These are phyloP conservation scores for Pitta sordida DNA, from an alignment of 2,113 vertebrate species.

Conservation along the genomic window DNA sequence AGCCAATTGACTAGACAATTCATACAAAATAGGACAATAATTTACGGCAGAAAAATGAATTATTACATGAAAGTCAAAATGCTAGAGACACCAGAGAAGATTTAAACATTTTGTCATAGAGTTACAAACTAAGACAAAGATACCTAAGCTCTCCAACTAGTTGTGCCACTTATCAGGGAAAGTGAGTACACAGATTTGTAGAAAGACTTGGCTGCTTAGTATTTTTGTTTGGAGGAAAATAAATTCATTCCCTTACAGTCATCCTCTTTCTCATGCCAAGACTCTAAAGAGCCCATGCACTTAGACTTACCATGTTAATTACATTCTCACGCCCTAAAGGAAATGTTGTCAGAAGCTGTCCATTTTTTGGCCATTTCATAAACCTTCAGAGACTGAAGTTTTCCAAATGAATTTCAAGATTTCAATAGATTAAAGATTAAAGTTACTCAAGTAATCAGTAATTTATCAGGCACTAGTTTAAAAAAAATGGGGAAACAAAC, in stretches of 20 bases:
- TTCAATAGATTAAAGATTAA: conserved; percentile 26
- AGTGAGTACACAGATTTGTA: not conserved
- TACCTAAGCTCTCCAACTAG: not conserved
- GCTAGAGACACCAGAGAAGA: not conserved
- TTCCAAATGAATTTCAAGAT: conserved; percentile 35
- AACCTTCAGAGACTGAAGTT: conserved; percentile 26
- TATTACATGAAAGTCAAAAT: not conserved
- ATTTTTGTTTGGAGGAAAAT: not conserved
- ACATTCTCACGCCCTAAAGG: conserved; percentile 37
- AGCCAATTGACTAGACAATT: not conserved
- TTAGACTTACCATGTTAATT: not conserved
- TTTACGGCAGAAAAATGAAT: not conserved
- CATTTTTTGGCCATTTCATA: not conserved
- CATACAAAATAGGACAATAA: not conserved
- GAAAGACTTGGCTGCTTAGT: not conserved
- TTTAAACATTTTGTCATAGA: not conserved
- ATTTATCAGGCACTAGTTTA: not conserved
- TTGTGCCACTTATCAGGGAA: not conserved
- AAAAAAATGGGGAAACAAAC: conserved; percentile 29
- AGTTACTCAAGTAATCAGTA: conserved; percentile 10
- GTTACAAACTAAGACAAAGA: not conserved
- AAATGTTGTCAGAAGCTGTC: not conserved
- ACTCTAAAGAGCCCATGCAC: not conserved
- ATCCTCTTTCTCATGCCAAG: not conserved
- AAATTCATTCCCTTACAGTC: not conserved